Evolutionary conservation across 2,113 vertebrate genomes (phyloP).

Genomic region (Eurystomus gularis): DNA sequence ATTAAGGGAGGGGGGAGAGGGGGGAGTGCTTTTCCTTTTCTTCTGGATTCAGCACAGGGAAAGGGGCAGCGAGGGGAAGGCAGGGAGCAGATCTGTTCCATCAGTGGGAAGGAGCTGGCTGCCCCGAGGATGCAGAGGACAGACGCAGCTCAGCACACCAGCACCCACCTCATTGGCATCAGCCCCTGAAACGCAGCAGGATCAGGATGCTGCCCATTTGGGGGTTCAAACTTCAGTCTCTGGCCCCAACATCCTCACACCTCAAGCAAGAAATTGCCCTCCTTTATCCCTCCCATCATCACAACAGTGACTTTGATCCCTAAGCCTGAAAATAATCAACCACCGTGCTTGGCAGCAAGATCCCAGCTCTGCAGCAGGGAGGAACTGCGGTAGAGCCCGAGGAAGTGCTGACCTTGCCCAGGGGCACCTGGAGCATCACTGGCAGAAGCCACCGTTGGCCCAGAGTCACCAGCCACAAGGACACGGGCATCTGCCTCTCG

Average conservation of each 20-base stretch:
- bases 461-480: not conserved
- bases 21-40: not conserved
- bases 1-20: not conserved
- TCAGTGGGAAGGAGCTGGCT: not conserved
- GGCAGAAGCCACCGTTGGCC: not conserved
- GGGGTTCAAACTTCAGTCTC: not conserved
- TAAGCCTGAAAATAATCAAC: not conserved
- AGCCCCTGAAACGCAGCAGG: accelerated
- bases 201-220: accelerated
- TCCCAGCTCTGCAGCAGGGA: not conserved
- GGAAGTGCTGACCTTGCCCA: not conserved
- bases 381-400: accelerated
- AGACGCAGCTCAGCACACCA: not conserved
- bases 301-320: not conserved
- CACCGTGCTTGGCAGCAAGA: accelerated
- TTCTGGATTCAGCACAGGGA: not conserved
- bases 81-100: not conserved
- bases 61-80: not conserved
- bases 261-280: not conserved
- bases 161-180: not conserved
- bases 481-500: not conserved
- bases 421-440: accelerated
- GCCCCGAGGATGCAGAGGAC: not conserved
- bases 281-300: not conserved
- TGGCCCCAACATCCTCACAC: not conserved